Conservation (phyloP, 2,113 vertebrate species). For the Apodemus sylvaticus region DNA sequence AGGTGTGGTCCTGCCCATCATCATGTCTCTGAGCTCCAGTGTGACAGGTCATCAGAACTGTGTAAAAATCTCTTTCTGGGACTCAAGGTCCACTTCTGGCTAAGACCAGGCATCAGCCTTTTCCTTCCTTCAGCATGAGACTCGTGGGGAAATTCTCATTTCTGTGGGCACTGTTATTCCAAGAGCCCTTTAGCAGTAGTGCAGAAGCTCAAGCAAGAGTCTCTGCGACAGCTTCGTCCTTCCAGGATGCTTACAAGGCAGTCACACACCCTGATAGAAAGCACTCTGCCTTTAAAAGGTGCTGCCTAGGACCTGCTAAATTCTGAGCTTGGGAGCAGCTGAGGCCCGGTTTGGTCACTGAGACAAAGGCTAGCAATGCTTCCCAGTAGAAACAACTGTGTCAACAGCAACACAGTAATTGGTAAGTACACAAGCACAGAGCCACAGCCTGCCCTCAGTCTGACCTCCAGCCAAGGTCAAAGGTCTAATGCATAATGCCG, state of each 20-base stretch:
- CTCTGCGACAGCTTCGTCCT: too few species aligned
- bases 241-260: neutral
- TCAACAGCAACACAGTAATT: neutral
- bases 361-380: neutral
- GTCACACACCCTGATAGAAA: neutral
- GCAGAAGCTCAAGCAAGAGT: too few species aligned
- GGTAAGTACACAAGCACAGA: neutral
- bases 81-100: neutral
- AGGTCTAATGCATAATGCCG: neutral
- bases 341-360: too few species aligned
- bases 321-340: neutral
- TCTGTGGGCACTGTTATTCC: too few species aligned
- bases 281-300: neutral
- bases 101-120: too few species aligned
- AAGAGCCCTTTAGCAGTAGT: neutral
- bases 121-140: too few species aligned
- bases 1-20: too few species aligned
- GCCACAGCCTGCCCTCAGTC: neutral
- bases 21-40: neutral
- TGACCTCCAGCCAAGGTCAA: neutral
- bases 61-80: neutral
- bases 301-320: too few species aligned
- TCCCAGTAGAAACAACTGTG: fast-evolving
- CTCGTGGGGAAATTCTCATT: neutral
- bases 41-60: neutral